Conservation (phyloP, 2,797 vertebrate species). For the Sebastes melanostomus region DNA sequence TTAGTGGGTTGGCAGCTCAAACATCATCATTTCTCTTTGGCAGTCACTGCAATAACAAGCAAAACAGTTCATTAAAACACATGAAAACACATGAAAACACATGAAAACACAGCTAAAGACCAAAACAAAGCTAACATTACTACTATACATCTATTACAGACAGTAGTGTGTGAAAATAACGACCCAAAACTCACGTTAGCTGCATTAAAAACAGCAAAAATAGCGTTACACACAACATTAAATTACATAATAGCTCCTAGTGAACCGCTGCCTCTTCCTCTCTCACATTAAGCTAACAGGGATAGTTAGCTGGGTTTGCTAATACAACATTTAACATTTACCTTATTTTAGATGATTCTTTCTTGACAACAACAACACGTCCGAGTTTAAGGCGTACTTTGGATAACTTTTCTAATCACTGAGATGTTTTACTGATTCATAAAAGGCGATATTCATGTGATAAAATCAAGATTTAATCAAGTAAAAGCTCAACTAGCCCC, state of each 20-base stretch:
- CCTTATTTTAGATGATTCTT: constrained; percentile 87
- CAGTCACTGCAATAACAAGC: constrained; percentile 14
- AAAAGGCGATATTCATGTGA: constrained; percentile 33
- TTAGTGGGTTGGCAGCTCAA: constrained; percentile 57
- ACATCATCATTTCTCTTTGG: constrained; percentile 52
- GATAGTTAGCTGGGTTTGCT: constrained; percentile 72
- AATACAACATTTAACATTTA: constrained; percentile 70
- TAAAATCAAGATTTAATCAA: constrained; percentile 76
- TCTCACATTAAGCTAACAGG: constrained; percentile 61
- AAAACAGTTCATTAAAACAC: background rate
- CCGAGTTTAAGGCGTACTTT: background rate
- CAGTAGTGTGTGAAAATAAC: constrained; percentile 18
- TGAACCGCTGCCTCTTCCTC: constrained; percentile 22
- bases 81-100: background rate
- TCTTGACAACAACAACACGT: constrained; percentile 24
- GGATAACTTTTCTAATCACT: background rate
- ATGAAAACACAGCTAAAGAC: background rate
- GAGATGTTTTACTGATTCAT: constrained; percentile 20
- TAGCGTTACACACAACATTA: background rate
- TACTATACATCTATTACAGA: background rate
- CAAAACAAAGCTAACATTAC: constrained; percentile 4
- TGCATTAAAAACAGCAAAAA: constrained; percentile 3
- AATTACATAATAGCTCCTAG: background rate
- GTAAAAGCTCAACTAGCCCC: constrained; percentile 68
- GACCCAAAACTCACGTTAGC: constrained; percentile 43